These are phyloP conservation scores for Harpagoxenus sublaevis DNA, from an alignment of 2,888 invertebrate species.

Conservation along the genomic window DNA sequence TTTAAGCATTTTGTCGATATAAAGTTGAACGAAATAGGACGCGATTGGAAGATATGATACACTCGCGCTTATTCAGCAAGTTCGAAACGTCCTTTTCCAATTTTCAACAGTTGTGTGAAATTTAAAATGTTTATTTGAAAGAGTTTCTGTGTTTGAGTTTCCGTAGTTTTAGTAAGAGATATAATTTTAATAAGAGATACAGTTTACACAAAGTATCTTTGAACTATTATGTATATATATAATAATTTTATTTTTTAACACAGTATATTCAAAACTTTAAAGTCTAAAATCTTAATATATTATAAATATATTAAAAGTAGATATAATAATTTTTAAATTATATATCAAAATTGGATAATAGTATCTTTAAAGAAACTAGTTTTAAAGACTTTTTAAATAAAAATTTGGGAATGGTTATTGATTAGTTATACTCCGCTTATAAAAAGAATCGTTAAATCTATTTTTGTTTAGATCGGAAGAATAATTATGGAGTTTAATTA, in stretches of 20 bases:
- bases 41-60: neutral
- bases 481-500: neutral
- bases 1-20: conserved; percentile 45
- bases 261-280: neutral
- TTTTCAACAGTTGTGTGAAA: neutral
- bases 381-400: neutral
- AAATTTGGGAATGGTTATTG: neutral
- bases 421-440: neutral
- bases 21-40: conserved; percentile 5
- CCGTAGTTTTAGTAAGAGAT: too few relatives aligned
- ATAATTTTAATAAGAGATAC: too few relatives aligned
- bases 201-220: too few relatives aligned
- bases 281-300: neutral
- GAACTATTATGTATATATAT: neutral
- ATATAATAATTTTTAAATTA: neutral
- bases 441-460: neutral
- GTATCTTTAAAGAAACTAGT: neutral
- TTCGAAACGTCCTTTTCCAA: neutral
- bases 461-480: neutral
- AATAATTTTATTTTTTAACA: neutral
- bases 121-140: conserved; percentile 10
- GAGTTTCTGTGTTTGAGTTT: neutral
- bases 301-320: neutral
- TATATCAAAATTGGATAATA: neutral
- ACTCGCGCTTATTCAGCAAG: conserved; percentile 13